Conservation (phyloP, 2,797 vertebrate species). For the Ambastaia sidthimunki region DNA sequence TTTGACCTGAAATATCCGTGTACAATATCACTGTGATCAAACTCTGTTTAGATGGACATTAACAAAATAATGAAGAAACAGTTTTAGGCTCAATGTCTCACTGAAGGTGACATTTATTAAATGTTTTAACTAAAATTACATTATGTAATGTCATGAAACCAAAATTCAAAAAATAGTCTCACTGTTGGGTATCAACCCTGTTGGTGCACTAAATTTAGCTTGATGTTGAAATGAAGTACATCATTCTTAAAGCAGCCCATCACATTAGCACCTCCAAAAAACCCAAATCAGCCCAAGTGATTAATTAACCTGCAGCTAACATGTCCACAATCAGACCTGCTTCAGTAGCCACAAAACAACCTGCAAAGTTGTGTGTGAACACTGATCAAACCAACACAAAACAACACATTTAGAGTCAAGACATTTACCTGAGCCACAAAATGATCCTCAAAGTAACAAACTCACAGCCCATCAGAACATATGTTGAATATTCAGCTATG, state of each 20-base stretch:
- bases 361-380: too few species aligned
- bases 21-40: neutral
- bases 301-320: slow-evolving; percentile 8
- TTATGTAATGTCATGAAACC: neutral
- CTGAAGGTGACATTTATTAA: neutral
- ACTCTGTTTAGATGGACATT: neutral
- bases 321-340: neutral
- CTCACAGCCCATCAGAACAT: too few species aligned
- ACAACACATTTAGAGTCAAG: too few species aligned
- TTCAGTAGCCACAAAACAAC: too few species aligned
- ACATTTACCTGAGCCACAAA: too few species aligned
- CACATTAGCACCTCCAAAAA: slow-evolving; percentile 28
- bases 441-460: too few species aligned
- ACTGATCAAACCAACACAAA: too few species aligned
- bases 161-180: neutral
- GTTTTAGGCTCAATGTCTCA: neutral
- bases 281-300: slow-evolving; percentile 18
- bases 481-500: too few species aligned
- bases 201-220: too few species aligned
- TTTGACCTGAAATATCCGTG: slow-evolving; percentile 10
- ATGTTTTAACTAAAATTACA: neutral
- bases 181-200: neutral
- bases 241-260: slow-evolving; percentile 3
- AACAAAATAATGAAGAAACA: slow-evolving; percentile 5
- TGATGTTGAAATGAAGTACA: slow-evolving; percentile 15